Base-by-base conservation (phyloP, 2,888 invertebrate genomes). In the Drosophila robusta region DNA sequence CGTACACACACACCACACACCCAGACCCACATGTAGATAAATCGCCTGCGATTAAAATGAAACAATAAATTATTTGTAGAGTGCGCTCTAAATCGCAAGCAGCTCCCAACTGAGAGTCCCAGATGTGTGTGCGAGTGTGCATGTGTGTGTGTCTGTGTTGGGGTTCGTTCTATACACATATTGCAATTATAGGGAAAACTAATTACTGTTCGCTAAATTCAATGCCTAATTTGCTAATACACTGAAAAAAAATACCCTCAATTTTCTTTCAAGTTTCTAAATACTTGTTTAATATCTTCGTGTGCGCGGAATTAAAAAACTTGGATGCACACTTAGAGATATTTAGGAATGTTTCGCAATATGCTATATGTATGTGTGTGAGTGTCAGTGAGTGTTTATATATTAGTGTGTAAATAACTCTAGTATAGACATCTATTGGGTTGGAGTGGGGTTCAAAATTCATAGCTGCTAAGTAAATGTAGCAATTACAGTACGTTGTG, bases 341-440 rank as follows among this genome's bases (percentile, higher is more conserved):
- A 78, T 60, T 56, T 66, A 66, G 81, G 81, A 87, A 87, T 78
- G 78, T 64, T 54, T 52, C 44, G 61, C 22, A 24, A 26, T 42
- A 8, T 32, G 68, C 54, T 78, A 39, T 72, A 58, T 72, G 52
- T 57, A n/a, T 60, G 52, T 63, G 18, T 34, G 41, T 60, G 24
- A 50, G 9, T 52, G 9, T 55, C 8, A 49, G 29, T 65, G 6
- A 69, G 36, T 65, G 26, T 60, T 6, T 41, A 26, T 67, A 22
- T 50, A 34, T 18, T 51, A 46, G 38, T 45, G 14, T 80, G 55
- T 80, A 46, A 75, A 62, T 79, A 77, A 39, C 29, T 52, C 46
- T 80, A 70, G 57, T 63, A 89, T 89, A 89, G 89, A 88, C 89
- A 88, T 84, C 70, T 88, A 89, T 84, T 67, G 70, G 79, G 61